phyloP scores from a whole-genome alignment of 2,113 vertebrate genomes.

The Bos indicus region DNA sequence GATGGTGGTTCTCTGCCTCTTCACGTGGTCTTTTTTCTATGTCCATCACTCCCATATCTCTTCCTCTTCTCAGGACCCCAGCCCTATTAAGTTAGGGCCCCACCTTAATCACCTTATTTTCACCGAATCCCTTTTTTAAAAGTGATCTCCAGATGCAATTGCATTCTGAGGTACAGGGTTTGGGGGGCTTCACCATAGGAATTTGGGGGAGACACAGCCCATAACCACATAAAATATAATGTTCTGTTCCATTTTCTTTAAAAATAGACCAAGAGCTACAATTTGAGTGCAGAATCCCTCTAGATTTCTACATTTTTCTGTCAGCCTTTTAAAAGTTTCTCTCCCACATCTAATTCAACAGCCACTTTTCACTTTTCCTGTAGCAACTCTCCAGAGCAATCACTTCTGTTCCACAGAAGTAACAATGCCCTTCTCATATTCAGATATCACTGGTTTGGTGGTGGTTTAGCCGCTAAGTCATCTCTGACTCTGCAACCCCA shows the following conservation, averaged over 20 bases:
- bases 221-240: neutral
- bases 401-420: neutral
- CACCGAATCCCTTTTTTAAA: neutral
- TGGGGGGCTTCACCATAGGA: neutral
- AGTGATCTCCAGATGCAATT: neutral
- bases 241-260: neutral
- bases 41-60: neutral
- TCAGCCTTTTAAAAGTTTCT: neutral
- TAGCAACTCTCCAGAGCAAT: neutral
- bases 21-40: rapidly evolving
- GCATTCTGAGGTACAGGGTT: neutral
- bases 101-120: neutral
- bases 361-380: neutral
- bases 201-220: too few relatives aligned
- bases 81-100: neutral
- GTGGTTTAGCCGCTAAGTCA: rapidly evolving
- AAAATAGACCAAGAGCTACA: neutral
- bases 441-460: neutral
- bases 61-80: neutral
- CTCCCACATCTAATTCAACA: neutral
- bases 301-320: neutral
- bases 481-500: neutral
- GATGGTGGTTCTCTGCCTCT: too few relatives aligned
- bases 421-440: neutral
- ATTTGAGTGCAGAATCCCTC: neutral